These are phyloP conservation scores for Toxotes jaculatrix DNA, from an alignment of 2,113 vertebrate species.

Conservation along the genomic window DNA sequence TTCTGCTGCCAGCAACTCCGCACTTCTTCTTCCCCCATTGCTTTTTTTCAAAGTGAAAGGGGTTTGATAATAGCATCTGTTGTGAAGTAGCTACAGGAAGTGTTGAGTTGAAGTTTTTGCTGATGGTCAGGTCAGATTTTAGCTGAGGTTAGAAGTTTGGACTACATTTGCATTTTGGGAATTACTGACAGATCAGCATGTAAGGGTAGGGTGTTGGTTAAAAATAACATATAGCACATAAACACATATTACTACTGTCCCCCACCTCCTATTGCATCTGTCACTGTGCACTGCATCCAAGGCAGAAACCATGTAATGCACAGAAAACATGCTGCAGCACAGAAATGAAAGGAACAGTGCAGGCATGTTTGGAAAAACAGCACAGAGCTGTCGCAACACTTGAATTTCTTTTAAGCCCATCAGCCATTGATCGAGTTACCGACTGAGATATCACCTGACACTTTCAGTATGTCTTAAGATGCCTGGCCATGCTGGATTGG, in stretches of 20 bases:
- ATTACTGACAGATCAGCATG: no score
- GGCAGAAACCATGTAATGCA: no score
- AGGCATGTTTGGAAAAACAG: background rate
- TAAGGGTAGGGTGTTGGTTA: no score
- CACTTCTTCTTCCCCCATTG: background rate
- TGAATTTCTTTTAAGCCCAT: background rate
- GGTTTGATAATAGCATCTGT: no score
- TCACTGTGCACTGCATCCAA: no score
- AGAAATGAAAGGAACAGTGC: background rate
- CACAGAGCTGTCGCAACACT: background rate
- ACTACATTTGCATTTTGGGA: background rate
- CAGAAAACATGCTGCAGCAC: no score
- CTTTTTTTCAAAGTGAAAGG: no score
- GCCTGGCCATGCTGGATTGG: slow-evolving; percentile 20
- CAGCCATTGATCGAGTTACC: slow-evolving; percentile 8
- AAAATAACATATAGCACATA: no score
- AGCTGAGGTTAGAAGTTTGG: background rate
- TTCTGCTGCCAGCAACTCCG: background rate
- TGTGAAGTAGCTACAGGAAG: no score
- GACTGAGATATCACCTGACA: slow-evolving; percentile 2
- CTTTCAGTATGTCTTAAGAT: slow-evolving; percentile 1
- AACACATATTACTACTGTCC: background rate
- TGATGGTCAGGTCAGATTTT: background rate
- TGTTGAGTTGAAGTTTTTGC: background rate
- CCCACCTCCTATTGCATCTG: no score